A percentile compares a stretch with the other conserved stretches of the same genome.
Conservation (phyloP, 2,888 invertebrate species). For the Subacronicta megacephala region DNA sequence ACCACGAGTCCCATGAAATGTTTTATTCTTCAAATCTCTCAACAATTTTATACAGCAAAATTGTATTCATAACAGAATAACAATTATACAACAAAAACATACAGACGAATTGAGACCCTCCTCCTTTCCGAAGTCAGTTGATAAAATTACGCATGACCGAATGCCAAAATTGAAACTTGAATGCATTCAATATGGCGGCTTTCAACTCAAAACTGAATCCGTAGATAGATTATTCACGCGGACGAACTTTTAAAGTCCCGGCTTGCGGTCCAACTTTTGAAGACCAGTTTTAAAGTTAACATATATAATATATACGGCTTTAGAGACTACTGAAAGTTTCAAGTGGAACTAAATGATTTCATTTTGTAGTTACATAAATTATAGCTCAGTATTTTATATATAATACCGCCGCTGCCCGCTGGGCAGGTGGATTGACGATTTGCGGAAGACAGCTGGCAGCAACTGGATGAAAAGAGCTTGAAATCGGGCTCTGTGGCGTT, state of each 20-base stretch:
- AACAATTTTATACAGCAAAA: background rate
- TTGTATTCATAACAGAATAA: slow-evolving; percentile 13
- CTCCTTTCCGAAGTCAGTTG: too few relatives aligned
- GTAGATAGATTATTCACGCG: slow-evolving; percentile 23
- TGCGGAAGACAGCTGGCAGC: too few relatives aligned
- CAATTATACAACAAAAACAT: too few relatives aligned
- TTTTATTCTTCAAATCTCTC: too few relatives aligned
- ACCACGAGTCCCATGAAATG: too few relatives aligned
- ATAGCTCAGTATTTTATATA: background rate
- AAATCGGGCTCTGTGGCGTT: too few relatives aligned
- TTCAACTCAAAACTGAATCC: background rate
- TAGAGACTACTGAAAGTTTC: background rate
- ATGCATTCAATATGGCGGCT: slow-evolving; percentile 16
- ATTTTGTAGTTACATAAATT: background rate
- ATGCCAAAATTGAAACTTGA: slow-evolving; percentile 21
- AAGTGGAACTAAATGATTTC: slow-evolving; percentile 1
- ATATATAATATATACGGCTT: slow-evolving; percentile 45
- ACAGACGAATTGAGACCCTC: too few relatives aligned
- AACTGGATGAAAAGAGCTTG: too few relatives aligned
- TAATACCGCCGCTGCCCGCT: too few relatives aligned
- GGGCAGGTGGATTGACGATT: too few relatives aligned
- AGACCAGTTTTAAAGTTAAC: slow-evolving; percentile 33
- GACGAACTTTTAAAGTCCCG: slow-evolving; percentile 9
- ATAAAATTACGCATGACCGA: slow-evolving; percentile 17
- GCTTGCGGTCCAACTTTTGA: slow-evolving; percentile 18